Percentiles rank a stretch among this genome's conserved stretches.
These are phyloP conservation scores for Diplodus puntazzo DNA, from an alignment of 2,797 vertebrate species.

Conservation along the genomic window DNA sequence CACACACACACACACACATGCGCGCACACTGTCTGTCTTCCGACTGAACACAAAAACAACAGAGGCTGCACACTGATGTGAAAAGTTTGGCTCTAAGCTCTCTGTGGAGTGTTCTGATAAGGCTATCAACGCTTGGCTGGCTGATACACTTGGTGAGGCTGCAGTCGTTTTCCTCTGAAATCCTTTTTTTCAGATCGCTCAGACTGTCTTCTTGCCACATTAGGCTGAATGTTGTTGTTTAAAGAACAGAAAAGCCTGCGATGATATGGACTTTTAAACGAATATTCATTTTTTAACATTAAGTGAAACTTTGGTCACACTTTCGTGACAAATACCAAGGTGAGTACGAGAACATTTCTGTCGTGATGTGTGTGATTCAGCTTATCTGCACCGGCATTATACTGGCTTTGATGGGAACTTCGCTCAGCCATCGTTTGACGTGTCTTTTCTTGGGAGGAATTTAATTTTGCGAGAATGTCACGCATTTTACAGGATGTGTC, in stretches of 20 bases:
- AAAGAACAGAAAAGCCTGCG: slow-evolving; percentile 48
- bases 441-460: slow-evolving; percentile 34
- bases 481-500: slow-evolving; percentile 34
- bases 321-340: slow-evolving; percentile 26
- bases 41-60: slow-evolving; percentile 69
- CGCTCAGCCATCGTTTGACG: slow-evolving; percentile 10
- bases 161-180: slow-evolving; percentile 67
- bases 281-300: slow-evolving; percentile 42
- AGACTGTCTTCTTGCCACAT: slow-evolving; percentile 71
- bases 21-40: slow-evolving; percentile 39
- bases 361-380: not conserved
- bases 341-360: slow-evolving; percentile 6
- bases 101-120: slow-evolving; percentile 82
- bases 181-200: slow-evolving; percentile 66
- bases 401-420: slow-evolving; percentile 24
- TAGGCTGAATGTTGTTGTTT: slow-evolving; percentile 64
- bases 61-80: slow-evolving; percentile 74
- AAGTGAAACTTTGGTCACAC: slow-evolving; percentile 15
- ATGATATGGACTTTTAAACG: slow-evolving; percentile 44
- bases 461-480: slow-evolving; percentile 46
- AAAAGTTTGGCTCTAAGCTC: slow-evolving; percentile 79
- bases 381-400: slow-evolving; percentile 28
- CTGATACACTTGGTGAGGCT: slow-evolving; percentile 72
- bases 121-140: slow-evolving; percentile 75
- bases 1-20: too few species aligned